Percentiles rank a stretch among this genome's conserved stretches.
phyloP scores from a whole-genome alignment of 2,113 vertebrate species.

The Egretta garzetta region DNA sequence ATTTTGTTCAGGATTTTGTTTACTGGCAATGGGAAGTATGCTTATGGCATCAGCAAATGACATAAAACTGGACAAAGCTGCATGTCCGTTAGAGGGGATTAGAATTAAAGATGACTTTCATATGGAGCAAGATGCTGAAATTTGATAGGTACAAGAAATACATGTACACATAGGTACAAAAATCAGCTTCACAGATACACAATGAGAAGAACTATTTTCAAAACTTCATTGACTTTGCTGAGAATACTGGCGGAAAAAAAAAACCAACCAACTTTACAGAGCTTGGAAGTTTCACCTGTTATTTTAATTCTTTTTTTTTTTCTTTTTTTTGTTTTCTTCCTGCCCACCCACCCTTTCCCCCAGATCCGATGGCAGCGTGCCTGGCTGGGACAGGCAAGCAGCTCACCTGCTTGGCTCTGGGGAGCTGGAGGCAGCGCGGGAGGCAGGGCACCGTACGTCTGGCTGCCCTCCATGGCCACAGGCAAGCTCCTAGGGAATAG shows the following conservation, averaged over 20 bases:
- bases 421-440: fast-evolving
- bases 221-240: background rate
- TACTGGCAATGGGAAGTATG: background rate
- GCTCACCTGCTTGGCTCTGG: background rate
- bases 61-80: background rate
- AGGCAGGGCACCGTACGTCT: fast-evolving
- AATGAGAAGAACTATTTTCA: background rate
- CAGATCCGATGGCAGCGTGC: fast-evolving
- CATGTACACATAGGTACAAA: background rate
- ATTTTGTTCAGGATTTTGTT: background rate
- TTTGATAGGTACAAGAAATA: background rate
- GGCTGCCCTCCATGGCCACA: background rate
- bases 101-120: background rate
- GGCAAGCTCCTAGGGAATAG: background rate
- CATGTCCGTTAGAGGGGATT: background rate
- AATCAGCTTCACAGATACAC: background rate
- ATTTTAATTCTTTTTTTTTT: background rate
- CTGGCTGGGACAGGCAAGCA: background rate
- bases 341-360: too few species aligned
- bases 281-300: background rate
- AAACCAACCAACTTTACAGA: background rate
- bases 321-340: background rate
- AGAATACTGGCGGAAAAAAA: background rate
- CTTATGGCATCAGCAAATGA: background rate
- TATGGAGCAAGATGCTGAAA: background rate